Evolutionary conservation across 2,113 vertebrate genomes (phyloP).

Genomic region (Cisticola juncidis): DNA sequence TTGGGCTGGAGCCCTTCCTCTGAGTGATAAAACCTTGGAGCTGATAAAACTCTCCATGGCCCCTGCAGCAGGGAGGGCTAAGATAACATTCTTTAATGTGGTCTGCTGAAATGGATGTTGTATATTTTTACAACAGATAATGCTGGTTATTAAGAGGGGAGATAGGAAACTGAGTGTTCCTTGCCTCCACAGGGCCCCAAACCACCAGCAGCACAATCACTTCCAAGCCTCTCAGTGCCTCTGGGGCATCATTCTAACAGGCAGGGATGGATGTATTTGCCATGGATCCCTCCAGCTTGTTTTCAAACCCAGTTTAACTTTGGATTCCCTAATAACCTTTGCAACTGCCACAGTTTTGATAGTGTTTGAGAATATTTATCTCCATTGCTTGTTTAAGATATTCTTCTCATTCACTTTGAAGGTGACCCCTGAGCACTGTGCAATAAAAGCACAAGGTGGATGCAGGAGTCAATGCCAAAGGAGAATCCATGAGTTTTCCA

Average conservation of each 20-base stretch:
- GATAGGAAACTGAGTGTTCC: background rate
- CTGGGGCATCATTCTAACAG: background rate
- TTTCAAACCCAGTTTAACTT: background rate
- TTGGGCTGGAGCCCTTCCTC: background rate
- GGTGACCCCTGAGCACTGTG: background rate
- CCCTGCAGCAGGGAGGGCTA: background rate
- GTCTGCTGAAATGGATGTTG: background rate
- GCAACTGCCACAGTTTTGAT: accelerated
- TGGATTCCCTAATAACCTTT: background rate
- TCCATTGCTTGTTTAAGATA: background rate
- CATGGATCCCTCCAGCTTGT: background rate
- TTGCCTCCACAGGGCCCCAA: background rate
- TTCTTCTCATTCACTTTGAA: background rate
- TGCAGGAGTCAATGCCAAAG: background rate
- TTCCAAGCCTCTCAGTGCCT: background rate
- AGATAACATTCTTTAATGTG: background rate
- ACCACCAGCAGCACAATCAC: background rate
- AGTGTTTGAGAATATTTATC: background rate
- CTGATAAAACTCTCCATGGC: background rate
- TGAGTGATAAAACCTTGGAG: background rate
- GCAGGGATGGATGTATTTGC: background rate
- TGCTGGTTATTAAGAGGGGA: background rate
- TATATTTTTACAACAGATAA: background rate
- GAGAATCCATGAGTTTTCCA: background rate
- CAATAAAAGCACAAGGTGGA: background rate